These are phyloP conservation scores for Phortica magna DNA, from an alignment of 2,888 invertebrate species.

Conservation along the genomic window DNA sequence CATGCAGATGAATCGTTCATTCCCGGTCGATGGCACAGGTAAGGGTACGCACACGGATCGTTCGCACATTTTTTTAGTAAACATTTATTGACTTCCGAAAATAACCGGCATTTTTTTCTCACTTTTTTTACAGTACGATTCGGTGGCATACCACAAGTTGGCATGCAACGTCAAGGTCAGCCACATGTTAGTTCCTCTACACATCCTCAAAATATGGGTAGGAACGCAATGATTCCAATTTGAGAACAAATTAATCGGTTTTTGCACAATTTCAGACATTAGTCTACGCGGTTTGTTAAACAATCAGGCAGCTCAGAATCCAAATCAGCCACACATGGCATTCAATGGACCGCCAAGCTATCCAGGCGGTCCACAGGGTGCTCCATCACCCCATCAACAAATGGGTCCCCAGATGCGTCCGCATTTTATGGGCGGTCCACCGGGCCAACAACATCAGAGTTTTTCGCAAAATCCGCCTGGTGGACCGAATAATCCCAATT, in stretches of 20 bases:
- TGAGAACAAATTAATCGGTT: background rate
- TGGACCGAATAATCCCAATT: slow-evolving; percentile 77
- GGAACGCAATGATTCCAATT: slow-evolving; percentile 35
- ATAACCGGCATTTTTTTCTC: background rate
- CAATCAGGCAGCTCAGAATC: slow-evolving; percentile 77
- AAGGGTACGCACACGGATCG: slow-evolving; percentile 61
- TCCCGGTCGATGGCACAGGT: slow-evolving; percentile 75
- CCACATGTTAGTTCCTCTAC: slow-evolving; percentile 83
- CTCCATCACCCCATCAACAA: slow-evolving; percentile 76
- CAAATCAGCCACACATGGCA: slow-evolving; percentile 75
- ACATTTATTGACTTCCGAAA: background rate
- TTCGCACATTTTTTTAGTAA: slow-evolving; percentile 43
- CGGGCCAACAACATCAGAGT: slow-evolving; percentile 77
- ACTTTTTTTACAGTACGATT: slow-evolving; percentile 71
- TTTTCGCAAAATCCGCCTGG: slow-evolving; percentile 75
- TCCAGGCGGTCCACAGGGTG: slow-evolving; percentile 76
- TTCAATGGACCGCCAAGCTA: slow-evolving; percentile 76
- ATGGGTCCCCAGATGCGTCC: slow-evolving; percentile 76
- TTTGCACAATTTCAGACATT: slow-evolving; percentile 67
- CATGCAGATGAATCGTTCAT: slow-evolving; percentile 75
- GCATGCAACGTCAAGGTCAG: slow-evolving; percentile 79
- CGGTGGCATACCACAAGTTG: slow-evolving; percentile 75
- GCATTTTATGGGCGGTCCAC: slow-evolving; percentile 76
- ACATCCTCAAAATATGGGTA: slow-evolving; percentile 82
- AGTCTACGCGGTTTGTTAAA: slow-evolving; percentile 78